Percentiles rank a stretch among this genome's conserved stretches.
Conservation (phyloP, 2,888 invertebrate genomes). For the Spilosoma lubricipeda region DNA sequence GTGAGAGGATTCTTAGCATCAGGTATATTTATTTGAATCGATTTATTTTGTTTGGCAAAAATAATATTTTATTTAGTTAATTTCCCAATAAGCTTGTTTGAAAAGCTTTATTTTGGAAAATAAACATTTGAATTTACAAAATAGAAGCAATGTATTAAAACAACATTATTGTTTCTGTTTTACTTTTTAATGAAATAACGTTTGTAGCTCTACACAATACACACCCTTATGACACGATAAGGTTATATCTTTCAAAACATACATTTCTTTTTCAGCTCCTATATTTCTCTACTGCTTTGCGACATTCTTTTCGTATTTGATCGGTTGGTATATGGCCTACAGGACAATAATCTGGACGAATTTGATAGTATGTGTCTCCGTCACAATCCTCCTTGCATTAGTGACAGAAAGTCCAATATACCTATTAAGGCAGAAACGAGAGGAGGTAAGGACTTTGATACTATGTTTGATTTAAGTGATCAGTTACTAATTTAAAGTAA, state of each 20-base stretch:
- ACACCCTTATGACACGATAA: neutral
- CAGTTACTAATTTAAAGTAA: too few relatives aligned
- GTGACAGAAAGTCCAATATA: slow-evolving; percentile 76
- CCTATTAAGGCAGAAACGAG: slow-evolving; percentile 69
- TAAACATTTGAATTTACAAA: too few relatives aligned
- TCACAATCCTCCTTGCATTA: slow-evolving; percentile 57
- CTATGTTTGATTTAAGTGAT: neutral
- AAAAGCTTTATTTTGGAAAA: neutral
- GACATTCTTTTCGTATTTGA: slow-evolving; percentile 64
- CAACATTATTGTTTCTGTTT: too few relatives aligned
- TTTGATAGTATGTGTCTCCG: slow-evolving; percentile 55
- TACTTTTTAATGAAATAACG: too few relatives aligned
- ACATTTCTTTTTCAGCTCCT: slow-evolving; percentile 44
- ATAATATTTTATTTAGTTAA: neutral
- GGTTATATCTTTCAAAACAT: neutral
- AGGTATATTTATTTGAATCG: slow-evolving; percentile 50
- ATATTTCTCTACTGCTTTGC: slow-evolving; percentile 65
- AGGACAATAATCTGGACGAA: slow-evolving; percentile 69
- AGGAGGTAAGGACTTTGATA: slow-evolving; percentile 64
- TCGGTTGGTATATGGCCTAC: slow-evolving; percentile 74
- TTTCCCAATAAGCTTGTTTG: neutral
- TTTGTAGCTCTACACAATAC: too few relatives aligned
- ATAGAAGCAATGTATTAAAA: too few relatives aligned
- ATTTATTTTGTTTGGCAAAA: neutral
- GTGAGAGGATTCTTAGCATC: slow-evolving; percentile 75